A percentile compares a stretch with the other conserved stretches of the same genome.
phyloP scores from a whole-genome alignment of 1,140 invertebrate species.

The Pseudoatta argentina region DNA sequence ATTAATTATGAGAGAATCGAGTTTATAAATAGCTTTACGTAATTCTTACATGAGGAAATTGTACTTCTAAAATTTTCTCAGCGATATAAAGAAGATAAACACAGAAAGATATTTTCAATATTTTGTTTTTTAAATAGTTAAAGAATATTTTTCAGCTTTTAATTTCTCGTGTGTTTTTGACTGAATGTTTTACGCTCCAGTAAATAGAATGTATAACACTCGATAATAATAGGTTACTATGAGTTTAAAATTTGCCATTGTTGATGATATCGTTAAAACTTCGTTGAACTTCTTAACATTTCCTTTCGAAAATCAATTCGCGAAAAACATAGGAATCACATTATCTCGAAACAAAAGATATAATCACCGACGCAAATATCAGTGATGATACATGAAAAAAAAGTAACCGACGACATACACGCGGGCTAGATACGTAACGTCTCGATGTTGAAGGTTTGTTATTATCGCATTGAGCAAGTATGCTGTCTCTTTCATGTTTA shows the following conservation, averaged over 20 bases:
- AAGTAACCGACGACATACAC: not conserved
- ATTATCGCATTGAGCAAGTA: slow-evolving; percentile 8
- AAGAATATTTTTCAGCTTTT: not conserved
- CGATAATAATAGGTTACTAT: not conserved
- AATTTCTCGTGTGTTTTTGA: not conserved
- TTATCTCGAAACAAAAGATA: slow-evolving; percentile 28
- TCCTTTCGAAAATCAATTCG: not conserved
- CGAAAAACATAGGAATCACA: not conserved
- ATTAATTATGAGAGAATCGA: not conserved
- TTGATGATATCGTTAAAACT: not conserved
- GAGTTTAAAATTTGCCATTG: not conserved
- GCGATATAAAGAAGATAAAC: not conserved
- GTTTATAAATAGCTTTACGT: not conserved
- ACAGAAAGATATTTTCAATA: not conserved
- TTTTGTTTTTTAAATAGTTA: not conserved
- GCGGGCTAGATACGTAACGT: slow-evolving; percentile 20
- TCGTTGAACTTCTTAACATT: not conserved
- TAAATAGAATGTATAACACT: not conserved
- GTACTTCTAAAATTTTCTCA: slow-evolving; percentile 2
- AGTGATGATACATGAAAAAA: not conserved
- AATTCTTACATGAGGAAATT: not conserved
- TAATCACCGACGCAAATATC: slow-evolving; percentile 16
- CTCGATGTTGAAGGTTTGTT: not conserved
- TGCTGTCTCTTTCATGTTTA: not conserved
- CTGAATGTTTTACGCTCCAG: not conserved